Percentiles rank a stretch among this genome's conserved stretches.
These are phyloP conservation scores for Nematopogon swammerdamellus DNA, from an alignment of 2,888 invertebrate species.

Conservation along the genomic window DNA sequence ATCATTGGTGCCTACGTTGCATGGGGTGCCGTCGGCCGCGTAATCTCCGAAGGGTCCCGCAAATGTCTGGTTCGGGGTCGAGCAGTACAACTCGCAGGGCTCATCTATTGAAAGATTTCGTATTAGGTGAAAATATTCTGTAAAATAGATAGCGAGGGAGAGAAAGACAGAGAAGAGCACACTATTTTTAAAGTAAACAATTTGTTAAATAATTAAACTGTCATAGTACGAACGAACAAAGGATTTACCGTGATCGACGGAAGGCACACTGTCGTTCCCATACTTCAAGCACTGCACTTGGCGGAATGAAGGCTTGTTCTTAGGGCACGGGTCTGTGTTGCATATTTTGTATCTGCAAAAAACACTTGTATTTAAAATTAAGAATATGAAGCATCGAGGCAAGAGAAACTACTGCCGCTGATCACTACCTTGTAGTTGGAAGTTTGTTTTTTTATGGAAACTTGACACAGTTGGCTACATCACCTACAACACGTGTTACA, in stretches of 20 bases:
- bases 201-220: conserved; percentile 16
- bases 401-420: too few relatives aligned
- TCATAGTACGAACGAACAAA: conserved; percentile 8
- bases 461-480: too few relatives aligned
- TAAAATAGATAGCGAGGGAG: conserved; percentile 4
- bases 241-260: conserved; percentile 65
- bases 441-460: too few relatives aligned
- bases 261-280: conserved; percentile 70
- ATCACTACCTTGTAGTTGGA: too few relatives aligned
- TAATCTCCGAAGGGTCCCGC: conserved; percentile 73
- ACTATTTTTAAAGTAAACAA: too few relatives aligned
- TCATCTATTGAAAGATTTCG: conserved; percentile 50
- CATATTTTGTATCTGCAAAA: conserved; percentile 69
- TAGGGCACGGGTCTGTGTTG: conserved; percentile 72
- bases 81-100: conserved; percentile 80
- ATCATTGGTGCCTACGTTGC: conserved; percentile 74
- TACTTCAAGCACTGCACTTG: conserved; percentile 73
- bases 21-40: conserved; percentile 82
- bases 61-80: conserved; percentile 69
- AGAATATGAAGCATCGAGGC: too few relatives aligned
- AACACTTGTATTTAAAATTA: not conserved
- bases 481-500: too few relatives aligned
- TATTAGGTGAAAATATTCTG: not conserved
- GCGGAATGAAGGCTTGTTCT: conserved; percentile 67
- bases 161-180: too few relatives aligned